phyloP scores from a whole-genome alignment of 1,140 invertebrate species.

The Drosophila pectinifera region DNA sequence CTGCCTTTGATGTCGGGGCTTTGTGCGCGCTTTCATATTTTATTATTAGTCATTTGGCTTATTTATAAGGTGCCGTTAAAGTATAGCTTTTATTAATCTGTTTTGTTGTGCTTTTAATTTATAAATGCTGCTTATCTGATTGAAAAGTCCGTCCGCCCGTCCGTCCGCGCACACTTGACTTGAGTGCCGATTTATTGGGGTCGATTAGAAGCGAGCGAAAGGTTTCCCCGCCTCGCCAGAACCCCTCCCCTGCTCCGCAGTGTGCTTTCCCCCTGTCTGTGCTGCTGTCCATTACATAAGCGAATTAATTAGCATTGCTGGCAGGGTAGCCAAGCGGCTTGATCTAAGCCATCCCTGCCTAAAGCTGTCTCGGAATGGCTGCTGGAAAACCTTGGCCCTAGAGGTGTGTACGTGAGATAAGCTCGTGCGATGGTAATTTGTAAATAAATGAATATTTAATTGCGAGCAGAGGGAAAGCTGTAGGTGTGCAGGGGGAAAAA shows the following conservation, averaged over 20 bases:
- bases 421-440: constrained; percentile 20
- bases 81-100: constrained; percentile 82
- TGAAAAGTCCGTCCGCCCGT: constrained; percentile 55
- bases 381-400: constrained; percentile 20
- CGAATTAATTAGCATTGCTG: constrained; percentile 58
- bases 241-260: not conserved
- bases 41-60: constrained; percentile 82
- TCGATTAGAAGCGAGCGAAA: constrained; percentile 62
- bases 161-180: constrained; percentile 67
- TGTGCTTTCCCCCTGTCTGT: not conserved
- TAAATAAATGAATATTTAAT: constrained; percentile 32
- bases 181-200: constrained; percentile 77
- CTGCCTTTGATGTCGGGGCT: constrained; percentile 68
- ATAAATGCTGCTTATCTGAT: constrained; percentile 82
- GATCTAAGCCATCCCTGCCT: constrained; percentile 29
- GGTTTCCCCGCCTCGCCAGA: constrained; percentile 9
- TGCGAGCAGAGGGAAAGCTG: constrained; percentile 4
- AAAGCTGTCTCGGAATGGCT: constrained; percentile 29
- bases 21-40: constrained; percentile 74
- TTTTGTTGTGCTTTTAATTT: constrained; percentile 79
- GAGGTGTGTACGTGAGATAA: constrained; percentile 48
- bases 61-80: constrained; percentile 81
- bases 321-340: constrained; percentile 28
- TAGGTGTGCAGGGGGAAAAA: constrained; percentile 1
- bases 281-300: constrained; percentile 49